Base-by-base conservation (phyloP, 2,797 vertebrate species). In the Esox masquinongy region DNA sequence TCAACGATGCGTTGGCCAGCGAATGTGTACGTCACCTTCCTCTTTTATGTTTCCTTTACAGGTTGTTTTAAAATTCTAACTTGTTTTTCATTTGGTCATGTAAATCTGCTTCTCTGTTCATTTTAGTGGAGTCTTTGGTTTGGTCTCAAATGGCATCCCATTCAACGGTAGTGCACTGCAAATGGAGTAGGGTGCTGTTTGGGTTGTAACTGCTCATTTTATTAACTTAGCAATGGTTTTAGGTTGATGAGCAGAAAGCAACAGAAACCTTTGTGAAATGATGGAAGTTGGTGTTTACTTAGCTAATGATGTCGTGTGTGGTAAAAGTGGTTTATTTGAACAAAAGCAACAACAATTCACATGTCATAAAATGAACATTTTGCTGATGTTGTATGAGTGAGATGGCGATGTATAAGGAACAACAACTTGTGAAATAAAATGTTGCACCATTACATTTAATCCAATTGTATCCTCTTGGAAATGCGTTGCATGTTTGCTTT, bases 341-440 rank as follows among this genome's bases (percentile, higher is more conserved):
- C 17, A 34, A 53, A 66, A 47, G 14, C 66, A 0, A 67, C 66
- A 26, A 70, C 50, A 74, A n/a, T 59, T n/a, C 74, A 68, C 19
- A 50, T 5, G 22, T 70, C 49, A 29, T 70, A 24, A 70, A n/a
- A 29, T 66, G 17, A 31, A 70, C 29, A 24, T 50, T 73, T 78
- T 56, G 66, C 71, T 31, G 47, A 82, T 71, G 49, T n/a, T 74
- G 74, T 77, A 78, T 78, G 68, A 75, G 76, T 78, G 64, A 76
- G 64, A 43, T 76, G 79, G 34, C 67, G 70, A 77, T 86, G 77
- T 79, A 79, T 9, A 61, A 81, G 70, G 47, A 81, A 78, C 81
- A 74, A 81, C 74, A 43, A 78, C 74, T 82, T 81, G 82, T 74
- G 56, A 74, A 80, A 80, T 81, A 88, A 91, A 72, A 56, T 19